These are phyloP conservation scores for Drosophila maculinotata DNA, from an alignment of 2,888 invertebrate genomes.

Conservation along the genomic window DNA sequence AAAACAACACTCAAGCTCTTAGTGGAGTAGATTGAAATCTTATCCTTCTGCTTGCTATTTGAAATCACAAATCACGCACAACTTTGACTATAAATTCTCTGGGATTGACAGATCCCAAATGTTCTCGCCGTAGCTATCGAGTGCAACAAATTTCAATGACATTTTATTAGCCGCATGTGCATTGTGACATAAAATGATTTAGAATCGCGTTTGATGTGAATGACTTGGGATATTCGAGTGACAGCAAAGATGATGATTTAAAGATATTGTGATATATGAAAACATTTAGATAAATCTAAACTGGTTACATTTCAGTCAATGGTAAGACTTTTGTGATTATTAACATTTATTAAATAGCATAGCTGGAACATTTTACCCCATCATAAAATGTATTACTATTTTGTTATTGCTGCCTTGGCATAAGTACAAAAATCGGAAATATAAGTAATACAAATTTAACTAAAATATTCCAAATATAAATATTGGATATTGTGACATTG, in stretches of 20 bases:
- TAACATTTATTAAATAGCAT: too few relatives aligned
- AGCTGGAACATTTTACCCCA: too few relatives aligned
- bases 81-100: conserved; percentile 38
- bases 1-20: conserved; percentile 15
- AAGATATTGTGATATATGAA: not conserved
- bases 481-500: too few relatives aligned
- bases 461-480: too few relatives aligned
- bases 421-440: too few relatives aligned
- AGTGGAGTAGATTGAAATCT: conserved; percentile 23
- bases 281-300: too few relatives aligned
- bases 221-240: not conserved
- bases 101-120: conserved; percentile 40
- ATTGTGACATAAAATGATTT: conserved; percentile 51
- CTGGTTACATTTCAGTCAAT: too few relatives aligned
- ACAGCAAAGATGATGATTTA: conserved; percentile 4
- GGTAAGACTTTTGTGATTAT: too few relatives aligned
- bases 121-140: conserved; percentile 26
- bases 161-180: conserved; percentile 53
- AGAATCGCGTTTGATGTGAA: conserved; percentile 29
- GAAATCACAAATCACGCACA: conserved; percentile 13
- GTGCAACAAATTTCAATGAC: conserved; percentile 49
- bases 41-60: conserved; percentile 21
- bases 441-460: too few relatives aligned
- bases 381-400: too few relatives aligned
- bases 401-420: too few relatives aligned